phyloP scores from a whole-genome alignment of 2,797 vertebrate species.

The Leucoraja ocellata region DNA sequence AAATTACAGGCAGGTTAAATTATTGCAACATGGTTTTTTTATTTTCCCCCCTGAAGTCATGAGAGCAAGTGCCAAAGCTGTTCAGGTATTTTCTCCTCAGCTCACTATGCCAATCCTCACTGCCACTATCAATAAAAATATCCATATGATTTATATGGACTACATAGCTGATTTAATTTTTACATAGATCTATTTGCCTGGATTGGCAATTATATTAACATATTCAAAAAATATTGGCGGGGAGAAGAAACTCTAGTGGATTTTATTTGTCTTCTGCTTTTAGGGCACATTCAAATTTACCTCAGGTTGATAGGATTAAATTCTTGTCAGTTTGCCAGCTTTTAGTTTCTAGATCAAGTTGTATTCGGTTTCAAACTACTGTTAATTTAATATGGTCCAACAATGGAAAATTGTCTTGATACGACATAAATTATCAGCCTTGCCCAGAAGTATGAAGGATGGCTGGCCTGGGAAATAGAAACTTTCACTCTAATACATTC shows the following conservation, averaged over 20 bases:
- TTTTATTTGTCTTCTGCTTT: not conserved
- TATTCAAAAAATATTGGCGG: not conserved
- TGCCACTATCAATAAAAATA: not conserved
- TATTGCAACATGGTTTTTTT: not conserved
- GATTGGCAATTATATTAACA: not conserved
- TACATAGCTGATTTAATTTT: not conserved
- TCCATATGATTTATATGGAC: not conserved
- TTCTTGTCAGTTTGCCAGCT: not conserved
- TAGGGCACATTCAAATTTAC: not conserved
- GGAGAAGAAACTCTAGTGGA: not conserved
- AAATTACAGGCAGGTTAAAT: slow-evolving; percentile 26
- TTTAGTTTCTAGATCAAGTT: not conserved
- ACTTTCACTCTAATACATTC: not conserved
- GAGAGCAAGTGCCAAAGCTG: not conserved
- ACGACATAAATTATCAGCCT: not conserved
- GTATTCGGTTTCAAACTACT: not conserved
- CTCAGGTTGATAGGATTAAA: not conserved
- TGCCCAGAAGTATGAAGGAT: not conserved
- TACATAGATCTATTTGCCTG: not conserved
- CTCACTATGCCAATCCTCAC: no score
- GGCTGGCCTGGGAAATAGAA: not conserved
- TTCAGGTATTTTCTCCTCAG: not conserved
- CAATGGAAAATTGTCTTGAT: not conserved
- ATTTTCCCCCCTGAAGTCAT: not conserved
- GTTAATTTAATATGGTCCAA: no score